Percentiles rank a stretch among this genome's conserved stretches.
phyloP scores from a whole-genome alignment of 1,140 invertebrate species.

The Danaus melanippus region DNA sequence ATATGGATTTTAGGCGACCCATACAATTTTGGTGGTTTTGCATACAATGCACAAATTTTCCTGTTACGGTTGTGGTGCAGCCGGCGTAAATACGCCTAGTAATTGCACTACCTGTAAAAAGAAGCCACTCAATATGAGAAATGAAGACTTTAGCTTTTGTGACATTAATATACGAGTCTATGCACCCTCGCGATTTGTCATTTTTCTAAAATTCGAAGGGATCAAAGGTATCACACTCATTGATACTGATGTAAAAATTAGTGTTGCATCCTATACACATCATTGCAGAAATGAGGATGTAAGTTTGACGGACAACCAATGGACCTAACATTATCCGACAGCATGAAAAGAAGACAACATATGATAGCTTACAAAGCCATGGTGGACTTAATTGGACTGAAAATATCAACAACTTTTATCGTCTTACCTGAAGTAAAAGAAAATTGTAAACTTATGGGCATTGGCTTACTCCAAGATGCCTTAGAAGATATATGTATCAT shows the following conservation, averaged over 20 bases:
- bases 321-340: constrained; percentile 12
- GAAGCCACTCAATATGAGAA: too few species aligned
- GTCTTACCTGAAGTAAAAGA: constrained; percentile 15
- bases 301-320: constrained; percentile 1
- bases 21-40: too few species aligned
- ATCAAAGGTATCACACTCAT: constrained; percentile 8
- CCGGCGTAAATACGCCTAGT: too few species aligned
- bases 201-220: constrained; percentile 3
- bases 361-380: constrained; percentile 5
- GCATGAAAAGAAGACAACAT: constrained; percentile 1
- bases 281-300: constrained; percentile 4
- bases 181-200: too few species aligned
- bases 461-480: constrained; percentile 23
- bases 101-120: too few species aligned
- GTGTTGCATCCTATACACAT: constrained; percentile 10
- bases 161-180: too few species aligned
- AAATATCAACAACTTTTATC: constrained; percentile 13
- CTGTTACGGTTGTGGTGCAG: too few species aligned
- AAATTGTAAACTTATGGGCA: constrained; percentile 18
- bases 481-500: too few species aligned
- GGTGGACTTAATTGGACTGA: constrained; percentile 6
- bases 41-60: too few species aligned
- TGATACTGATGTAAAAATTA: constrained; percentile 16
- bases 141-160: too few species aligned
- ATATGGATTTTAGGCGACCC: too few species aligned